A percentile compares a stretch with the other conserved stretches of the same genome.
phyloP scores from a whole-genome alignment of 2,113 vertebrate species.

The Elgaria multicarinata region DNA sequence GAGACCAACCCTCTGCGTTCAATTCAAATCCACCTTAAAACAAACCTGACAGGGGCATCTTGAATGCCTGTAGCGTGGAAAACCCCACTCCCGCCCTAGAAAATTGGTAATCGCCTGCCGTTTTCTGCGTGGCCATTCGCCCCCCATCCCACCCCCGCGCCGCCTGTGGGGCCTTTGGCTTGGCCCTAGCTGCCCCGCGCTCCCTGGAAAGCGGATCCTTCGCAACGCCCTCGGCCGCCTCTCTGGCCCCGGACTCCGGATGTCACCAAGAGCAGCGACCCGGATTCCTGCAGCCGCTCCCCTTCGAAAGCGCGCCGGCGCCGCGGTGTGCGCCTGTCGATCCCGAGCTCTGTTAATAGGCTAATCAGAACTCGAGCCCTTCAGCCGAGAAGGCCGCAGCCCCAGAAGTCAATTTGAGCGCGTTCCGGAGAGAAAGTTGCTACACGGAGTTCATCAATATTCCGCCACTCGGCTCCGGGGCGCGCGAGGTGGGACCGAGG shows the following conservation, averaged over 20 bases:
- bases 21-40: no score
- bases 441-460: constrained; percentile 60
- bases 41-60: no score
- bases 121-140: no score
- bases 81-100: no score
- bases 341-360: constrained; percentile 40
- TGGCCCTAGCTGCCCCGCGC: background rate
- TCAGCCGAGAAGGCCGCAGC: background rate
- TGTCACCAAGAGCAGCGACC: background rate
- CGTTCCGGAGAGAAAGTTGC: constrained; percentile 61
- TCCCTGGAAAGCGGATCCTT: background rate
- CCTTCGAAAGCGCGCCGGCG: background rate
- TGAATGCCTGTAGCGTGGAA: no score
- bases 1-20: no score
- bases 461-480: constrained; percentile 63
- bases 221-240: background rate
- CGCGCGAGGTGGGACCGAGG: constrained; percentile 60
- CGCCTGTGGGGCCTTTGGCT: no score
- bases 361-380: constrained; percentile 29
- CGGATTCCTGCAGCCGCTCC: background rate
- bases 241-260: background rate
- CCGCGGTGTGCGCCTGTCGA: background rate
- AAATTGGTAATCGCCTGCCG: no score
- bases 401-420: constrained; percentile 23
- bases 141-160: no score